A percentile compares a stretch with the other conserved stretches of the same genome.
Conservation (phyloP, 2,797 vertebrate species). For the Varecia variegata region DNA sequence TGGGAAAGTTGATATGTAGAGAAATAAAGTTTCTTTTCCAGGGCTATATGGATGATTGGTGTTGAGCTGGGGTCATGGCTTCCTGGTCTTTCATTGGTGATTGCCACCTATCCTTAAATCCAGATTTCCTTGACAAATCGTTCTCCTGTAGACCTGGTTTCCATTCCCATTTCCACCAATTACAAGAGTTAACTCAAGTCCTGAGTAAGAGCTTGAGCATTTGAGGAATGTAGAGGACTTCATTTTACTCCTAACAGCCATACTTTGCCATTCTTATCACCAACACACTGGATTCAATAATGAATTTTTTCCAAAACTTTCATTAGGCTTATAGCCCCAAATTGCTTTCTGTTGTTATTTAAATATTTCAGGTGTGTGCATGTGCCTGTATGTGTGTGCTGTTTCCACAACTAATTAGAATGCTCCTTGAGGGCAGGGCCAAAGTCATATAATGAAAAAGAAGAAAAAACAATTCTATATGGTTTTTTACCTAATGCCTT, state of each 20-base stretch:
- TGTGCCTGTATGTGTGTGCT: neutral
- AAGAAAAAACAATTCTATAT: neutral
- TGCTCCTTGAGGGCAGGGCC: neutral
- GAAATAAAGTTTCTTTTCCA: neutral
- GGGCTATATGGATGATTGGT: neutral
- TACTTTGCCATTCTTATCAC: neutral
- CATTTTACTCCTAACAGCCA: neutral
- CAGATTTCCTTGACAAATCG: neutral
- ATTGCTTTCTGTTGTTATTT: neutral
- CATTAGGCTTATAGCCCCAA: neutral
- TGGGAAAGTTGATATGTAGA: neutral
- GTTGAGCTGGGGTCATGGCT: neutral
- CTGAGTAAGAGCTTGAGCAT: neutral
- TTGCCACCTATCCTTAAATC: neutral
- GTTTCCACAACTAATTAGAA: neutral
- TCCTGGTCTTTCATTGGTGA: neutral
- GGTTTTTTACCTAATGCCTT: neutral
- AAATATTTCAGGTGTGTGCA: neutral
- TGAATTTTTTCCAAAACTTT: neutral
- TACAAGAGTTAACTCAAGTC: neutral
- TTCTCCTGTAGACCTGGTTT: neutral
- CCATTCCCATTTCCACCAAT: neutral
- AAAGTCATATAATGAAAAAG: neutral
- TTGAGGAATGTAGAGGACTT: neutral
- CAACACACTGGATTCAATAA: neutral